Evolutionary conservation across 2,797 vertebrate species (phyloP), one percentile per base, ranked within the genome.

Genomic region (Myotis daubentonii): DNA sequence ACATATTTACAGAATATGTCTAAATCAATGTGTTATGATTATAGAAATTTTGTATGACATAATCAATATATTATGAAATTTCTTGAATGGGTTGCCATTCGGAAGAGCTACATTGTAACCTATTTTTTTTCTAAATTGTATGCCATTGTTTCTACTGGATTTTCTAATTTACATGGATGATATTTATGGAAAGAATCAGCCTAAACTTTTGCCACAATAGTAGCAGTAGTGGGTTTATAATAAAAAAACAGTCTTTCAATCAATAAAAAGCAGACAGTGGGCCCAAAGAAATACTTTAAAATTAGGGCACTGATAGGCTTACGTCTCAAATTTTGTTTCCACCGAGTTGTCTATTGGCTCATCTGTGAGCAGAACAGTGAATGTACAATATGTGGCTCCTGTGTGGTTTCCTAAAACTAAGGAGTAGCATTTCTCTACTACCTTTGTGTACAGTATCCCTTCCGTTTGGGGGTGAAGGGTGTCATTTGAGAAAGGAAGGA

Each of bases 381-480:
- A 4, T 1, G 3, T 19, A 5, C 0, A 0, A 7, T 1, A 0
- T 0, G 0, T 2, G 0, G 17, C 0, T 23, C 11, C 84, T 8
- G 0, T 0, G 1, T 6, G 7, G 6, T 23, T 66, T 38, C 25
- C 2, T 7, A 1, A 25, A 22, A 51, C 30, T 25, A 25, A 41
- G 20, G 0, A 2, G 1, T 6, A 22, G 68, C 1, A 25, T 49
- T 23, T 55, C 12, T 20, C 53, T 62, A 20, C 3, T 6, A 1
- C 8, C 13, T 6, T 38, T 53, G 36, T 7, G 13, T 13, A 0
- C 6, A 2, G 15, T 4, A 0, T 44, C 17, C 30, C 60, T 53
- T 30, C 23, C 17, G 9, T 33, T 19, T 13, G 8, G 25, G 22
- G 41, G 1, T 15, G 6, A 41, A 12, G 4, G n/a, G 23, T 1